These are phyloP conservation scores for Myzus persicae DNA, from an alignment of 1,140 invertebrate species.

Conservation along the genomic window DNA sequence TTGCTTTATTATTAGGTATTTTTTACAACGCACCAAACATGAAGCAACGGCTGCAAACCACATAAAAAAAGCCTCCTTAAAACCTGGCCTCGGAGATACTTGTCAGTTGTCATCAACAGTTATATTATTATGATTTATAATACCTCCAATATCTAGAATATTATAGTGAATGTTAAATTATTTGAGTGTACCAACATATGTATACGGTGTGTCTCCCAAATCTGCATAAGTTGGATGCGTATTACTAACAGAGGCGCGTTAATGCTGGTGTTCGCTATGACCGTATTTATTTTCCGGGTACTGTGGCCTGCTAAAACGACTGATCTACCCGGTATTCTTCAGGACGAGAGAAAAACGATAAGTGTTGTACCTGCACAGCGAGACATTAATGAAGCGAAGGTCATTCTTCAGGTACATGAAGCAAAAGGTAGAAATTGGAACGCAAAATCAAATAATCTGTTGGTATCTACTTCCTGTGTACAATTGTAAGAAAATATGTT, in stretches of 20 bases:
- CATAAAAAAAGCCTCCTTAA: not conserved
- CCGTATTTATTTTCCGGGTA: constrained; percentile 58
- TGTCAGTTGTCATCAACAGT: not conserved
- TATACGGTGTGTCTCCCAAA: constrained; percentile 59
- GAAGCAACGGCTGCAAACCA: not conserved
- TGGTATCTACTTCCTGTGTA: too few relatives aligned
- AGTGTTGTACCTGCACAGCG: constrained; percentile 75
- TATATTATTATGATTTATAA: not conserved
- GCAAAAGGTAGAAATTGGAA: constrained; percentile 67
- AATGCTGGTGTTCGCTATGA: constrained; percentile 57
- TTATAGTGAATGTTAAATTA: not conserved
- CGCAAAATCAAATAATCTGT: constrained; percentile 63
- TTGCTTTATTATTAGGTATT: not conserved
- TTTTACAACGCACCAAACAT: not conserved
- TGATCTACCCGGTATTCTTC: constrained; percentile 46
- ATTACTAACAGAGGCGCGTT: constrained; percentile 54
- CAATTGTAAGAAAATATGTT: not conserved
- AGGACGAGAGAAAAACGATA: constrained; percentile 71
- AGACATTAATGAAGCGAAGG: constrained; percentile 71
- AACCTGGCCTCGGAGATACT: not conserved
- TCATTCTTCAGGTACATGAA: constrained; percentile 69
- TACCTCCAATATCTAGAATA: too few relatives aligned
- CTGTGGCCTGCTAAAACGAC: constrained; percentile 44
- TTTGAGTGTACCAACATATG: not conserved
- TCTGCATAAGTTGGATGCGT: constrained; percentile 24